These are phyloP conservation scores for Labeo calbasu DNA, from an alignment of 2,797 vertebrate species.

Conservation along the genomic window DNA sequence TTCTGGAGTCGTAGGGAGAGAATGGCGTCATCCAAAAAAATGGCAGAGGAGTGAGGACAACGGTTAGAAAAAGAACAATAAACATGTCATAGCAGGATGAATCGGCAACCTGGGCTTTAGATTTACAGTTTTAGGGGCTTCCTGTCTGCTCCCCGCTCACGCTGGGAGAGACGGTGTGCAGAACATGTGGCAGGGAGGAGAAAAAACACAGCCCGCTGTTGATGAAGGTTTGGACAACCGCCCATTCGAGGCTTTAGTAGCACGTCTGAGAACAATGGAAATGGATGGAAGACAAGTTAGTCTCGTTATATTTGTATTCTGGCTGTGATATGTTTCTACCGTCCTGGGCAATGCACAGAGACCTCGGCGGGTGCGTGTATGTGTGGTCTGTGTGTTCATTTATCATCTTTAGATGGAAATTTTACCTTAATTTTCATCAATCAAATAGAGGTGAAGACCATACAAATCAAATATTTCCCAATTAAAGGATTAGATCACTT, in stretches of 20 bases:
- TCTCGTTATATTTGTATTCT: constrained; percentile 56
- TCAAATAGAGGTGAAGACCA: not conserved
- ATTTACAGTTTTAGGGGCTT: constrained; percentile 68
- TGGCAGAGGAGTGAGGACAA: constrained; percentile 51
- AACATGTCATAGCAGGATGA: constrained; percentile 69
- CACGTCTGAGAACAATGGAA: constrained; percentile 47
- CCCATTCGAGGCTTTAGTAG: constrained; percentile 35
- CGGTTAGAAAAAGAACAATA: constrained; percentile 64
- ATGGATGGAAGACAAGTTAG: constrained; percentile 55
- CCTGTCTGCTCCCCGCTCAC: constrained; percentile 63
- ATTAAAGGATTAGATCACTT: not conserved
- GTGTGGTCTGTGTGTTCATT: constrained; percentile 23
- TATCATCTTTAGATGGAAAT: constrained; percentile 45
- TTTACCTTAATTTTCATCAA: not conserved
- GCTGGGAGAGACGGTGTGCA: constrained; percentile 48
- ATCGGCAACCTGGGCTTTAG: constrained; percentile 60
- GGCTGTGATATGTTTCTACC: constrained; percentile 33
- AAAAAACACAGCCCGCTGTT: constrained; percentile 58
- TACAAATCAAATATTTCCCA: constrained; percentile 13
- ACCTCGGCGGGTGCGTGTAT: constrained; percentile 8
- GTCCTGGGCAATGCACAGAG: constrained; percentile 3
- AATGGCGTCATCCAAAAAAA: constrained; percentile 48
- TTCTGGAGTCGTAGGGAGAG: constrained; percentile 29
- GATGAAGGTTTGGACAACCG: constrained; percentile 29
- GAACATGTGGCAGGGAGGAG: constrained; percentile 64